Conservation (phyloP, 1,140 invertebrate species). For the Drosophila grimshawi region DNA sequence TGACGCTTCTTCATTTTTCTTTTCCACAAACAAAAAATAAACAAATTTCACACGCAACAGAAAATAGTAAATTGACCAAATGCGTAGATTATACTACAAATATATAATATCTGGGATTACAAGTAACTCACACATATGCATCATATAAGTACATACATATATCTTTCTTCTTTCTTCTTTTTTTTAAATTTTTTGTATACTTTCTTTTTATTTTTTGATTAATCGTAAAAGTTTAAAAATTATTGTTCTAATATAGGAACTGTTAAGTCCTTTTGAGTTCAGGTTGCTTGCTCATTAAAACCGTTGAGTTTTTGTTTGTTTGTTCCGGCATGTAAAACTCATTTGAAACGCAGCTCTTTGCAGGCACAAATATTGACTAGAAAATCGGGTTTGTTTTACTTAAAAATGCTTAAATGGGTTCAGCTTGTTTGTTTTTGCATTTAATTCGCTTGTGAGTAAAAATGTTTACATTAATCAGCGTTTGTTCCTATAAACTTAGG, state of each 20-base stretch:
- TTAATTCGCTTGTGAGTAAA: too few relatives aligned
- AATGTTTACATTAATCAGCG: too few relatives aligned
- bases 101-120: slow-evolving; percentile 50
- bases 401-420: too few relatives aligned
- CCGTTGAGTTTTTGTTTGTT: slow-evolving; percentile 35
- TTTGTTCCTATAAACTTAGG: too few relatives aligned
- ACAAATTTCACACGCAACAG: slow-evolving; percentile 16
- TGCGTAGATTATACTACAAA: slow-evolving; percentile 23
- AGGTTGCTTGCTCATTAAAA: slow-evolving; percentile 48
- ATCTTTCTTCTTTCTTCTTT: slow-evolving; percentile 4
- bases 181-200: slow-evolving; percentile 16
- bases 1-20: slow-evolving; percentile 45
- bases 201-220: slow-evolving; percentile 29
- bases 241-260: slow-evolving; percentile 79
- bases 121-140: slow-evolving; percentile 8
- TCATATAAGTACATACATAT: slow-evolving; percentile 26
- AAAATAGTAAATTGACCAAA: slow-evolving; percentile 19
- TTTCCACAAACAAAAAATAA: slow-evolving; percentile 1
- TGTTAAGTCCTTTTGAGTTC: slow-evolving; percentile 54
- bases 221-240: slow-evolving; percentile 67
- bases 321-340: slow-evolving; percentile 22
- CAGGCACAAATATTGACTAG: background rate
- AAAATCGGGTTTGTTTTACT: too few relatives aligned
- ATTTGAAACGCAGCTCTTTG: background rate
- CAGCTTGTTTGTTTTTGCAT: too few relatives aligned